A percentile compares a stretch with the other conserved stretches of the same genome.
These are phyloP conservation scores for Drosophila nigromelanica DNA, from an alignment of 1,140 invertebrate species.

Conservation along the genomic window DNA sequence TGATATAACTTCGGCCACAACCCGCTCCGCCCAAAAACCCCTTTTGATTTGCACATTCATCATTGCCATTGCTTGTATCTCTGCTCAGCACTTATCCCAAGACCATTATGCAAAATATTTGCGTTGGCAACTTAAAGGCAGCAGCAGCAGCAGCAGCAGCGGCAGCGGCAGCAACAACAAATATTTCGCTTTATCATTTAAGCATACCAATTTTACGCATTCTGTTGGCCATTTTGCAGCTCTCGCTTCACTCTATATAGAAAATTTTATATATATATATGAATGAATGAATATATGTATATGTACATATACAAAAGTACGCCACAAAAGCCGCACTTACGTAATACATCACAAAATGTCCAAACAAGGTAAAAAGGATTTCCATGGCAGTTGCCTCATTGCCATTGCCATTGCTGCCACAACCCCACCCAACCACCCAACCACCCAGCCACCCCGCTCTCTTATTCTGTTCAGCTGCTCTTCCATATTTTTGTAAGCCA, in stretches of 20 bases:
- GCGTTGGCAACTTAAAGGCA: conserved; percentile 67
- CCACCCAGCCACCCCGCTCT: too few relatives aligned
- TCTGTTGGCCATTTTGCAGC: conserved; percentile 61
- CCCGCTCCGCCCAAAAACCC: background rate
- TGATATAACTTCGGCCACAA: background rate
- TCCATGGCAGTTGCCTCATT: conserved; percentile 52
- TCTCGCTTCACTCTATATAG: conserved; percentile 43
- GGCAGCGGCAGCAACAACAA: conserved; percentile 3
- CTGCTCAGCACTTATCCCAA: conserved; percentile 18
- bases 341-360: conserved; percentile 81
- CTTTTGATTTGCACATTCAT: conserved; percentile 41
- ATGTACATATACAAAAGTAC: conserved; percentile 36
- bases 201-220: conserved; percentile 65
- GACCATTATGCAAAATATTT: conserved; percentile 54
- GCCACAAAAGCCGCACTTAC: conserved; percentile 78
- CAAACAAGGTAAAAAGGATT: conserved; percentile 79
- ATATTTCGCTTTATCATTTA: conserved; percentile 65
- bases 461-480: conserved; percentile 1
- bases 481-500: conserved; percentile 79
- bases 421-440: too few relatives aligned
- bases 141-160: conserved; percentile 15
- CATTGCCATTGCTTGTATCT: conserved; percentile 35
- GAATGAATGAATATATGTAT: background rate
- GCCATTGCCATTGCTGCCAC: conserved; percentile 41
- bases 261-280: conserved; percentile 26